These are phyloP conservation scores for Abscondita cerata DNA, from an alignment of 2,888 invertebrate species.

Conservation along the genomic window DNA sequence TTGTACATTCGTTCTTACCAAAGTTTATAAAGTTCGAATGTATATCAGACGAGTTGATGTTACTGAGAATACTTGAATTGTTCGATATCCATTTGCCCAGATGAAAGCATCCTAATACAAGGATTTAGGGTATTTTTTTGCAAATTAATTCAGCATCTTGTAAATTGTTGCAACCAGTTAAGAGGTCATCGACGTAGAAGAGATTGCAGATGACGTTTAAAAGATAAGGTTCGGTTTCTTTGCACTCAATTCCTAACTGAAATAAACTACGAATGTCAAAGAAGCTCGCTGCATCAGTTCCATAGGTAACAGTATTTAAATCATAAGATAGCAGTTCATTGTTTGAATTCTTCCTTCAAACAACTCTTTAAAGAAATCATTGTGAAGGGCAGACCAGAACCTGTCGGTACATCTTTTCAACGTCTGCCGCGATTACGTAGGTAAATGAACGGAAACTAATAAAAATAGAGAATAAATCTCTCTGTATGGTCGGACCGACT, in stretches of 20 bases:
- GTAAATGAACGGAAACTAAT: slow-evolving; percentile 44
- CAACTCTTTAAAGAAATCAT: slow-evolving; percentile 51
- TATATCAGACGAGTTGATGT: too few species aligned
- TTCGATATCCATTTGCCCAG: slow-evolving; percentile 43
- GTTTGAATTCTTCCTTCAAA: slow-evolving; percentile 44
- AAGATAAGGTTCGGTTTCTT: slow-evolving; percentile 25
- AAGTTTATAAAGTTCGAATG: neutral
- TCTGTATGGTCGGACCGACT: slow-evolving; percentile 49
- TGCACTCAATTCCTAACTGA: too few species aligned
- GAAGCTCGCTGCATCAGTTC: slow-evolving; percentile 43
- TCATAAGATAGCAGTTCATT: neutral
- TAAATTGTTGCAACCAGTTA: too few species aligned
- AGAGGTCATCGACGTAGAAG: slow-evolving; percentile 49
- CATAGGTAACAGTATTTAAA: too few species aligned
- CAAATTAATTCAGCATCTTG: slow-evolving; percentile 34
- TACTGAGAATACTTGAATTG: slow-evolving; percentile 1
- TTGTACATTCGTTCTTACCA: neutral
- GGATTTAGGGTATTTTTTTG: slow-evolving; percentile 24
- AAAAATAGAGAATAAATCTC: too few species aligned
- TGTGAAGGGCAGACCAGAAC: too few species aligned
- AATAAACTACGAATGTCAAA: slow-evolving; percentile 42
- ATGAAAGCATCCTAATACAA: slow-evolving; percentile 30
- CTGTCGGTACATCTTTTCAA: too few species aligned
- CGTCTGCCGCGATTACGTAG: too few species aligned
- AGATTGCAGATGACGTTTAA: slow-evolving; percentile 30